Evolutionary conservation across 2,113 vertebrate species (phyloP), one percentile per base, ranked within the genome.

Genomic region (pig (Sus scrofa)): DNA sequence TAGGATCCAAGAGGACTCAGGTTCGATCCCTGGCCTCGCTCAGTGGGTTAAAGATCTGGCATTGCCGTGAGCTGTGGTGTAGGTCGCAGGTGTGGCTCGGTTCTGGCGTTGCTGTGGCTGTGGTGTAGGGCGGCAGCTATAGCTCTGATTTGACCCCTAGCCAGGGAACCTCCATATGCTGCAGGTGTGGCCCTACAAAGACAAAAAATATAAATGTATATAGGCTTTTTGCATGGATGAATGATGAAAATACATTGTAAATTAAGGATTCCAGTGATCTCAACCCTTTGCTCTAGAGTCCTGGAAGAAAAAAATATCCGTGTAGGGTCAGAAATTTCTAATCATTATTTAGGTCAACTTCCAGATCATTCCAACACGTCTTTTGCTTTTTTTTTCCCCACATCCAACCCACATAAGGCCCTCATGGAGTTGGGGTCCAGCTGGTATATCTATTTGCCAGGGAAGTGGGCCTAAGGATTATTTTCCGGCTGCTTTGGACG

Each of bases 401-500:
- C 58, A 75, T 52, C 27, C 75, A 65, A 50, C 16, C 30, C 10
- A 1, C 26, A 50, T 32, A 37, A 86, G 7, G 24, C 24, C 19
- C 74, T 65, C 39, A 1, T 50, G 52, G 63, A 44, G 16, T 32
- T 89, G 12, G 24, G 44, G 27, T 39, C 44, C 68, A 65, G 19
- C 63, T 39, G 84, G 58, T 27, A 8, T 10, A 44, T 44, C 39
- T 79, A 13, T 83, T 62, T 91, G 67, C 22, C 39, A 73, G 78
- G 30, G 18, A 97, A 52, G 16, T 3, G 70, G 85, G 27, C 27
- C 2, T 12, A n/a, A 62, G 19, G 7, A 15, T 63, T 50, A 34
- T 71, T 67, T 75, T 37, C 89, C 86, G 87, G 82, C 37, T 89
- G 70, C 37, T 85, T 89, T 62, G 52, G 75, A 58, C 39, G 52